Evolutionary conservation across 2,797 vertebrate genomes (phyloP).

Genomic region (Mycteria americana): DNA sequence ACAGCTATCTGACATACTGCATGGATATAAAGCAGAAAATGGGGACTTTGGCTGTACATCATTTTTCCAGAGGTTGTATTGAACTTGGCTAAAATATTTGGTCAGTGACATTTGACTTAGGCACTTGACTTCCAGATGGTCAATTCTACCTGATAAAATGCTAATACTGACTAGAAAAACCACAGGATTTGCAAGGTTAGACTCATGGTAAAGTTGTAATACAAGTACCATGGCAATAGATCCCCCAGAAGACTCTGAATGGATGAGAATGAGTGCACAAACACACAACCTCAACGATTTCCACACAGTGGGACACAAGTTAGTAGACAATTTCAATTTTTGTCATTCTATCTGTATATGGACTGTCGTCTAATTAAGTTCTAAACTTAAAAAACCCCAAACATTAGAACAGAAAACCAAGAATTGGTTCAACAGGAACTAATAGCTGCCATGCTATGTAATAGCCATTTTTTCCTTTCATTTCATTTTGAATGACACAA

Average conservation of each 20-base stretch:
- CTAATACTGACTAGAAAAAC: rapidly evolving
- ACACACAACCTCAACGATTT: neutral
- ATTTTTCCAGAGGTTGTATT: neutral
- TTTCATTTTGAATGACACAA: neutral
- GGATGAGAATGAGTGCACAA: neutral
- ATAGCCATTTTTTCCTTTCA: neutral
- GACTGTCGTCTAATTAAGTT: neutral
- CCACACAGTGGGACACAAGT: too few species aligned
- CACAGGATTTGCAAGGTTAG: neutral
- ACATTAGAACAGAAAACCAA: neutral
- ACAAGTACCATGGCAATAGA: neutral
- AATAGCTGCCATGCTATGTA: neutral
- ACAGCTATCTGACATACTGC: neutral
- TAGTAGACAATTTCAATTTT: neutral
- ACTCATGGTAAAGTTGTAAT: rapidly evolving
- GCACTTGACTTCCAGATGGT: too few species aligned
- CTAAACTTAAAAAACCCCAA: neutral
- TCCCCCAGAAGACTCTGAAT: neutral
- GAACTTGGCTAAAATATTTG: neutral
- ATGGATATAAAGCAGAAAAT: neutral
- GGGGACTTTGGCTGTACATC: neutral
- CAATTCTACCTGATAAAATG: neutral
- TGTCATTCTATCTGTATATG: neutral
- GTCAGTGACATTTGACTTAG: neutral
- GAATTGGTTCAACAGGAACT: neutral